phyloP scores from a whole-genome alignment of 2,797 vertebrate species.

The Cirrhinus molitorella region DNA sequence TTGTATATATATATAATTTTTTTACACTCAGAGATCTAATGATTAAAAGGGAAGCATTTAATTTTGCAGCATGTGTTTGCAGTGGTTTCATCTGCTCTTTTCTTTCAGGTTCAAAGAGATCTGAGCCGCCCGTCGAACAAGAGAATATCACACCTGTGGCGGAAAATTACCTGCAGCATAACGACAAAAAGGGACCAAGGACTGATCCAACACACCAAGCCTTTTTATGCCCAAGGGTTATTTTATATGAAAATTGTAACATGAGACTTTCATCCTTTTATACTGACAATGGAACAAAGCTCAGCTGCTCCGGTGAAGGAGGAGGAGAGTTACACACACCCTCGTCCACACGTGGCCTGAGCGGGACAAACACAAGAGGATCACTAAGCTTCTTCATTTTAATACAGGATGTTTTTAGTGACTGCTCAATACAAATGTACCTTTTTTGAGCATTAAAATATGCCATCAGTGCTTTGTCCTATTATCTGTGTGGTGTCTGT shows the following conservation, averaged over 20 bases:
- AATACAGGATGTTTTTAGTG: constrained; percentile 40
- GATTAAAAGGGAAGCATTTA: constrained; percentile 42
- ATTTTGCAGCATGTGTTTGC: constrained; percentile 28
- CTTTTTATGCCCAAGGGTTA: constrained; percentile 34
- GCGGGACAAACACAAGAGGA: constrained; percentile 28
- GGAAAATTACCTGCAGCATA: constrained; percentile 45
- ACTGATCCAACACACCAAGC: constrained; percentile 38
- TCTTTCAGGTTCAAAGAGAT: constrained; percentile 77
- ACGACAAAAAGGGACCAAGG: constrained; percentile 54
- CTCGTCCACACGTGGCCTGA: constrained; percentile 28
- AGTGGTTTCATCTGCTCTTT: constrained; percentile 43
- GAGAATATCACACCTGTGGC: constrained; percentile 56
- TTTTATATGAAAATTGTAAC: constrained; percentile 53
- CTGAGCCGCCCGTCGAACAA: constrained; percentile 63
- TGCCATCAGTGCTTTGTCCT: constrained; percentile 45
- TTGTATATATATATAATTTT: constrained; percentile 3
- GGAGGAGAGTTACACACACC: constrained; percentile 37
- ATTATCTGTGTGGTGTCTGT: constrained; percentile 26
- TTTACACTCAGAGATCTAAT: constrained; percentile 28
- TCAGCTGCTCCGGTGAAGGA: constrained; percentile 20
- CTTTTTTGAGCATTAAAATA: constrained; percentile 64
- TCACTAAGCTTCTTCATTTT: constrained; percentile 43
- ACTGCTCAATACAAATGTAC: constrained; percentile 46
- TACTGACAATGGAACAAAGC: constrained; percentile 52
- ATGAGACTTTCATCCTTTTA: constrained; percentile 64